A percentile compares a stretch with the other conserved stretches of the same genome.
phyloP scores from a whole-genome alignment of 2,797 vertebrate species.

The Odontamblyopus lacepedii region DNA sequence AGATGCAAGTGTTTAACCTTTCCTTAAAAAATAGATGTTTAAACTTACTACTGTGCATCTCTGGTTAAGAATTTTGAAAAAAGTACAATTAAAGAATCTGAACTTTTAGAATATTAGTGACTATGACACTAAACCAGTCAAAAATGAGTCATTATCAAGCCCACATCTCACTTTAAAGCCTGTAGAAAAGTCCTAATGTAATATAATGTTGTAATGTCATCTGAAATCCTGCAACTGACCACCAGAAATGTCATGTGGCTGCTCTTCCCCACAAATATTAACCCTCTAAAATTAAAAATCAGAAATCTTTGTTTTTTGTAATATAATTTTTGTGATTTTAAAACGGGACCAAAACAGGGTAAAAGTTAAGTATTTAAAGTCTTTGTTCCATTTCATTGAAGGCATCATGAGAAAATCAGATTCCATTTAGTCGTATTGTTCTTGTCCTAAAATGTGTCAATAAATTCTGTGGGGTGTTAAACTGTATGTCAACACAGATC shows the following conservation, averaged over 20 bases:
- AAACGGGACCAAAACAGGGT: conserved; percentile 63
- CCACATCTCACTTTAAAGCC: neutral
- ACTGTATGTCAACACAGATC: neutral
- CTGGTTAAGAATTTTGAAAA: no score
- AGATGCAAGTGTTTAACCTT: no score
- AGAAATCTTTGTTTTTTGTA: conserved; percentile 25
- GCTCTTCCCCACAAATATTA: conserved; percentile 15
- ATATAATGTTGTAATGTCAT: neutral
- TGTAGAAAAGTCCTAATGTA: neutral
- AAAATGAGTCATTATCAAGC: no score
- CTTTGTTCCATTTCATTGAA: conserved; percentile 9
- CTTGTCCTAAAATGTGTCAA: conserved; percentile 49
- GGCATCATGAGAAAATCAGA: neutral
- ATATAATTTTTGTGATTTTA: conserved; percentile 26
- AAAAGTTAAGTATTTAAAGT: conserved; percentile 36
- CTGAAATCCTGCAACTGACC: conserved; percentile 3
- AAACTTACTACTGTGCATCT: no score
- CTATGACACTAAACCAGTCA: no score
- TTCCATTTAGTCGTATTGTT: neutral
- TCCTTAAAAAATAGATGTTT: no score
- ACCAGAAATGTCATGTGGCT: conserved; percentile 15
- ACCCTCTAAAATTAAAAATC: conserved; percentile 15
- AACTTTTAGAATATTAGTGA: no score
- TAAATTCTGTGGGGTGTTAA: conserved; percentile 30
- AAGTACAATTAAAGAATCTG: no score